Base-by-base conservation (phyloP, 2,113 vertebrate species). In the Cyanoramphus novaezelandiae region DNA sequence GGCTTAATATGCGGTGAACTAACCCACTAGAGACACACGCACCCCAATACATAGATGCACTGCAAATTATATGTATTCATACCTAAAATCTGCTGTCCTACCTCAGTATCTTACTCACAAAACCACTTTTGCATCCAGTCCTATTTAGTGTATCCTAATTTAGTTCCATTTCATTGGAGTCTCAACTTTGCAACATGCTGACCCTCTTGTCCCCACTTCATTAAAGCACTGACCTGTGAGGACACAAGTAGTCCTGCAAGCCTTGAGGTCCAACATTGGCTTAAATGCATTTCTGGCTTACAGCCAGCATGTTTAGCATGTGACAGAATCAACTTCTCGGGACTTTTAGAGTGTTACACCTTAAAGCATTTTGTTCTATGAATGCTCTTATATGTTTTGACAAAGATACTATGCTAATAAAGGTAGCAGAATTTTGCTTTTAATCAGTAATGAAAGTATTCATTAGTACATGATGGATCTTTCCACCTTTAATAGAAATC, bases 201-300 rank as follows among this genome's bases (percentile, higher is more conserved):
- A 77, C 86, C 80, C 39, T 67, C 70, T 52, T 60, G 75, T 59
- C 28, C 79, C 52, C 47, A 6, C 43, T 59, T 71, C 75, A 68
- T 64, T 79, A 59, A 69, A 82, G 82, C 91, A 60, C 75, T 88
- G 93, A 88, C 79, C 93, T 92, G 88, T 64, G 82, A 90, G 70
- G 46, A 63, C 69, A 74, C 37, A 18, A 74, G 25, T 37, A 68
- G 44, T 67, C 71, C 76, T 92, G 86, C 0, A 2, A 94, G 86
- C 50, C 81, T 17, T 46, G 55, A 86, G 69, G 60, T 83, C 77
- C 81, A 94, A 37, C 37, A 20, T 11, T 77, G 81, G 49, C 92
- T 78, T 72, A 78, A 67, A 85, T 35, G 13, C 7, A 1, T 19
- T 33, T 11, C 75, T 76, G 79, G 59, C 29, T 2, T 84, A 35